Percentiles rank a stretch among this genome's conserved stretches.
These are phyloP conservation scores for Drosophila macrospina DNA, from an alignment of 2,888 invertebrate species.

Conservation along the genomic window DNA sequence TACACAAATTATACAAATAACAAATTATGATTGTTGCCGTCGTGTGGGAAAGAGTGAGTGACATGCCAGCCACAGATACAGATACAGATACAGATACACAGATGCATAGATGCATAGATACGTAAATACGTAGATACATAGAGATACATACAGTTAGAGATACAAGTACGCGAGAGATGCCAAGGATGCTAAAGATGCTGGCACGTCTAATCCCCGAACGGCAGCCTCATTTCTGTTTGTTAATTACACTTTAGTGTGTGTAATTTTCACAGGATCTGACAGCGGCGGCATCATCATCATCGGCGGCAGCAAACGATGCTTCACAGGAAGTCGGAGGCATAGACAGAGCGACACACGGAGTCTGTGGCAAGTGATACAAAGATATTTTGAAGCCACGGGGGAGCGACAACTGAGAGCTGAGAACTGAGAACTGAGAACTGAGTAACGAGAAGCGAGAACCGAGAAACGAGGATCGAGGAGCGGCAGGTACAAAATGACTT, in stretches of 20 bases:
- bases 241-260: constrained; percentile 79
- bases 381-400: constrained; percentile 47
- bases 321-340: constrained; percentile 65
- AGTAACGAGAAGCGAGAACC: too few relatives aligned
- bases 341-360: constrained; percentile 11
- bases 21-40: constrained; percentile 65
- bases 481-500: constrained; percentile 79
- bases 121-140: neutral
- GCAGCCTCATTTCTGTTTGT: constrained; percentile 81
- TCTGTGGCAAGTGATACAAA: constrained; percentile 48
- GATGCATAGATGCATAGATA: neutral
- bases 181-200: constrained; percentile 53
- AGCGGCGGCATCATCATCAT: constrained; percentile 30
- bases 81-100: constrained; percentile 4
- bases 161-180: constrained; percentile 39
- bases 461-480: constrained; percentile 1
- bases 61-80: constrained; percentile 36
- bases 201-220: constrained; percentile 70
- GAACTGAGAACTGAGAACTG: too few relatives aligned
- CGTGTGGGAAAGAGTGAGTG: constrained; percentile 55
- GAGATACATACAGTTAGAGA: too few relatives aligned
- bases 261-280: constrained; percentile 80
- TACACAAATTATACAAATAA: constrained; percentile 59
- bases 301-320: constrained; percentile 33
- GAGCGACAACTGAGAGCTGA: too few relatives aligned